Evolutionary conservation across 2,797 vertebrate species (phyloP), one percentile per base, ranked within the genome.

Genomic region (Peromyscus melanophrys): DNA sequence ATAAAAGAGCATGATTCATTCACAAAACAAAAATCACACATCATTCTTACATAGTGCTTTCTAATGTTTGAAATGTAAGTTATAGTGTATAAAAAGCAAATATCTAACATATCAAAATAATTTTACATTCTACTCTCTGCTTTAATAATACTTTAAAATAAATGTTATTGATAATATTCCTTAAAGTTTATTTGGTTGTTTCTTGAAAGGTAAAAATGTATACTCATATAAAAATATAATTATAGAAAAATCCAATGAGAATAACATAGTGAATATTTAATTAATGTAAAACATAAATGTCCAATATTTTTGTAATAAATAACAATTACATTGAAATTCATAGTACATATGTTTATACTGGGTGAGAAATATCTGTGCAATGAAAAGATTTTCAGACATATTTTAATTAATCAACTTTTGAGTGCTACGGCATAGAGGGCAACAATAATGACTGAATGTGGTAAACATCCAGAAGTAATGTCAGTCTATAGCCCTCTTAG

Each of bases 401-500:
- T 81, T 96, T 94, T 89, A 81, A 77, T 71, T 84, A 95, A 65
- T 88, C 46, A 63, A 49, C n/a, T 91, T 92, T 89, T 89, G 75
- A 82, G 31, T 75, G 10, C 17, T 73, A 34, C 2, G 65, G 4
- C 31, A 23, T 37, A 52, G 8, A 89, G 11, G 65, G 59, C 52
- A 94, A 17, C 37, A 73, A 1, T 77, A 82, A 65, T 19, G 6
- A 27, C 40, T 91, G 63, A 84, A 65, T 43, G 57, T 85, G 49
- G 23, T 76, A 71, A 67, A 27, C 4, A 16, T 11, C 1, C 11
- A 96, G 23, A 43, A n/a, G 1, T 69, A 69, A 87, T 78, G 9
- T 34, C n/a, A 90, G 37, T 71, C 34, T 65, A 52, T 61, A 83
- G 52, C 0, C 14, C 21, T 16, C 37, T 27, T 61, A 69, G 82